phyloP scores from a whole-genome alignment of 2,888 invertebrate genomes.

The Meiosimyza platycephala region DNA sequence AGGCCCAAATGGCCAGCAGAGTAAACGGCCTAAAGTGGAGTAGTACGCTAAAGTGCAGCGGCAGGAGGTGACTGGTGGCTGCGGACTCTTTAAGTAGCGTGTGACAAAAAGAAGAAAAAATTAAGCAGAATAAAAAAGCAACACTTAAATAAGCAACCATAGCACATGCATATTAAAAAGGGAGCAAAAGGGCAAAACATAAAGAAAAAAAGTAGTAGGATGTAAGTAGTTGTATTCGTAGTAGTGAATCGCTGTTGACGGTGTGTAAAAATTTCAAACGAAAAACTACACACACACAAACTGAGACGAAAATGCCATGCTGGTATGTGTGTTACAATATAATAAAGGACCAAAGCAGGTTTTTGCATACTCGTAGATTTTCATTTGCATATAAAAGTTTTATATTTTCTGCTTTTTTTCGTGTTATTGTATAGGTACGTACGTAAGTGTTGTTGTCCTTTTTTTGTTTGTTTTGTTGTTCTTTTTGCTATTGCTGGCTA shows the following conservation, averaged over 20 bases:
- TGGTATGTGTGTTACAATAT: too few species aligned
- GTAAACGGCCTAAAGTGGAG: too few species aligned
- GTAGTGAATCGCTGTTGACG: not conserved
- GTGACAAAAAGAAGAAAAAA: not conserved
- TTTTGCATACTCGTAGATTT: too few species aligned
- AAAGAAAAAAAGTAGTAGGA: not conserved
- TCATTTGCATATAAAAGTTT: constrained; percentile 21
- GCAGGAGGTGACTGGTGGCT: not conserved
- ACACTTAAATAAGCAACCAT: too few species aligned
- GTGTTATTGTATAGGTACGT: not conserved
- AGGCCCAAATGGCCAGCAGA: constrained; percentile 7
- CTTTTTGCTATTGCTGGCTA: constrained; percentile 31
- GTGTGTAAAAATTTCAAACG: constrained; percentile 11
- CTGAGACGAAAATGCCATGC: too few species aligned
- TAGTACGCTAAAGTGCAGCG: too few species aligned
- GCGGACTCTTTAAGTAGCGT: constrained; percentile 6
- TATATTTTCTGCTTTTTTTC: not conserved
- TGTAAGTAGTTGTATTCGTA: not conserved
- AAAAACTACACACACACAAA: constrained; percentile 9
- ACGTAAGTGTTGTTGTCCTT: constrained; percentile 24
- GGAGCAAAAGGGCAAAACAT: not conserved
- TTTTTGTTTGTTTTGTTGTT: constrained; percentile 38
- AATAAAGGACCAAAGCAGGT: too few species aligned
- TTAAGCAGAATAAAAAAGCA: not conserved
- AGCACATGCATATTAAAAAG: not conserved